Base-by-base conservation (phyloP, 2,113 vertebrate genomes). In the Oreochromis spilurus region DNA sequence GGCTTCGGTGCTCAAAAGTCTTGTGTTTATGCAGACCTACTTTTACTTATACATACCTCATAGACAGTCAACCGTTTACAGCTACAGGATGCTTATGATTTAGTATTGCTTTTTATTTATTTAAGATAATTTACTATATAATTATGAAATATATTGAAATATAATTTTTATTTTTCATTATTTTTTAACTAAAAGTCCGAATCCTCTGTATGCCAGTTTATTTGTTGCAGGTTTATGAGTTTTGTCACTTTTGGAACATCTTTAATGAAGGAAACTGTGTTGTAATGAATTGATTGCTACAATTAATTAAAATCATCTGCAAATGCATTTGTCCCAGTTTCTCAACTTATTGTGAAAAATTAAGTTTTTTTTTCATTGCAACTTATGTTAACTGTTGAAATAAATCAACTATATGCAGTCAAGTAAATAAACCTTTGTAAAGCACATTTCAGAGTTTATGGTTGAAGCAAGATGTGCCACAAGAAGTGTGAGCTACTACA, bases 251-350 rank as follows among this genome's bases (percentile, higher is more conserved):
- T 54, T 83, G 38, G 31, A 60, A 38, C 7, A 13, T 80, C 1
- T 88, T 36, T n/a, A 9, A 84, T 82, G 50, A 87, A 86, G 82
- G 82, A 80, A 78, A 77, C 11, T 70, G 65, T 84, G 21, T 40
- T 91, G 45, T 77, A 77, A 54, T 90, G 3, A 34, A 72, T 57
- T 82, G 1, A 67, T 38, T 79, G 82, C 26, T 24, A 24, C 3
- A 40, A 19, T 78, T 16, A 82, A 93, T 91, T 91, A 93, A 93
- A 92, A 38, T 2, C 1, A 82, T 79, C 4, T 62, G 3, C 17
- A 48, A 83, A 83, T 19, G 0, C 65, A 38, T 31, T 57, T 84
- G 60, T 84, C 65, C 48, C 55, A 1, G 21, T 77, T 9, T 86
- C 5, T 92, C 12, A 50, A 72, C 21, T 31, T 7, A 14, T 34